Evolutionary conservation across 2,113 vertebrate species (phyloP), one percentile per base, ranked within the genome.

Genomic region (Esox niger): DNA sequence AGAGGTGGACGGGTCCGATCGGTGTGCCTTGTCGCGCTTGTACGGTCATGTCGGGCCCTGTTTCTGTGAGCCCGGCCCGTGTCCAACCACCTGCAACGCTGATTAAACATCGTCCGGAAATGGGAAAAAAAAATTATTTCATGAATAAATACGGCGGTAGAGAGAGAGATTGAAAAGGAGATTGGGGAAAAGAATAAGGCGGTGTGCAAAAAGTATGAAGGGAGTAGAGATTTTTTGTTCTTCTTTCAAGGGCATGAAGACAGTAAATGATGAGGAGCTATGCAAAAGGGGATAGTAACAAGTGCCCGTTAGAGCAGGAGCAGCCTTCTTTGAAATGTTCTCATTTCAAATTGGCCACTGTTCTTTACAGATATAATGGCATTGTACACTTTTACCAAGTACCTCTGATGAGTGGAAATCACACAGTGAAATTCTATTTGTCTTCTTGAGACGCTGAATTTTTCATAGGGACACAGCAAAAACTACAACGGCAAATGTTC

Each of bases 1-100:
- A 86, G 84, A 81, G 73, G 66, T 73, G 35, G 74, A 65, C 74
- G 68, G 64, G 64, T 60, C 71, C 27, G 21, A 70, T 78, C 13
- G 13, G 38, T 4, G 15, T 15, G 13, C 5, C 38, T 43, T 2
- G 38, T 78, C 74, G 52, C 61, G 61, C 70, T 23, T 69, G 57
- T 32, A 32, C 43, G 52, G 38, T 17, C n/a, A 25, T 32, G 65
- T 30, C 27, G 65, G 2, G 69, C 59, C 15, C 62, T 56, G 65
- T 62, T 30, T 67, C n/a, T 25, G n/a, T n/a, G n/a, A n/a, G n/a
- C n/a, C n/a, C n/a, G n/a, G n/a, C n/a, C n/a, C n/a, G n/a, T n/a
- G 17, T 33, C 8, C 63, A 11, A 11, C 56, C 6, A 38, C 32
- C 70, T 59, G 63, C 54, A 30, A 60, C 71, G 25, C 27, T 58